Evolutionary conservation across 2,797 vertebrate genomes (phyloP), one percentile per base, ranked within the genome.

Genomic region (Etheostoma nigrum): DNA sequence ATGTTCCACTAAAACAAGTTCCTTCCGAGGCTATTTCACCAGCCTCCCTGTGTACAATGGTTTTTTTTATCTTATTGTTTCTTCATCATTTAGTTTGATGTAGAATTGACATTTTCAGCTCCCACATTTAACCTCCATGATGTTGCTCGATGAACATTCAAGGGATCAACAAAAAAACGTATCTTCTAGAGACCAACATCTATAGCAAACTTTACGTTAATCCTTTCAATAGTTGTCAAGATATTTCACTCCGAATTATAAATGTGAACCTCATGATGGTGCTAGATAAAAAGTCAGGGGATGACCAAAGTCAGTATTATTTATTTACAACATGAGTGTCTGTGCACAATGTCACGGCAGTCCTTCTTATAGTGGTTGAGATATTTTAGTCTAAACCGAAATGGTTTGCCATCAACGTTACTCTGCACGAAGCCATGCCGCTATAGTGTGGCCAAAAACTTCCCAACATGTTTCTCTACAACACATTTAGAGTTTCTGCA

Each of bases 401-500:
- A 10, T 52, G 30, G 49, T 40, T 40, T 14, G n/a, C 6, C 51
- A 3, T 54, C 3, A 4, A 25, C 21, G 12, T 61, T 44, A 18
- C 42, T 30, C 33, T 2, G 9, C 44, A 19, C 21, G 19, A 68
- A 68, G 14, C 13, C 2, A 12, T 1, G 4, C 12, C 30, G 6
- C 19, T 33, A 55, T 10, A 36, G 8, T 23, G 47, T 42, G 2
- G 7, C 12, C 36, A 48, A 23, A 62, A 68, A 51, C 53, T 18
- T n/a, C 15, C 16, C n/a, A 52, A 74, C 40, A 51, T 10, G 2
- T 44, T 23, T 14, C 40, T 2, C 7, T 27, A 52, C 21, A 55
- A 53, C 33, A 59, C 51, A 36, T 40, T 23, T 7, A 42, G 47
- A 55, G 62, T 16, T 64, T 58, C 49, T 25, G 48, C 64, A 49